A percentile compares a stretch with the other conserved stretches of the same genome.
These are phyloP conservation scores for Laspeyria flexula DNA, from an alignment of 2,888 invertebrate species.

Conservation along the genomic window DNA sequence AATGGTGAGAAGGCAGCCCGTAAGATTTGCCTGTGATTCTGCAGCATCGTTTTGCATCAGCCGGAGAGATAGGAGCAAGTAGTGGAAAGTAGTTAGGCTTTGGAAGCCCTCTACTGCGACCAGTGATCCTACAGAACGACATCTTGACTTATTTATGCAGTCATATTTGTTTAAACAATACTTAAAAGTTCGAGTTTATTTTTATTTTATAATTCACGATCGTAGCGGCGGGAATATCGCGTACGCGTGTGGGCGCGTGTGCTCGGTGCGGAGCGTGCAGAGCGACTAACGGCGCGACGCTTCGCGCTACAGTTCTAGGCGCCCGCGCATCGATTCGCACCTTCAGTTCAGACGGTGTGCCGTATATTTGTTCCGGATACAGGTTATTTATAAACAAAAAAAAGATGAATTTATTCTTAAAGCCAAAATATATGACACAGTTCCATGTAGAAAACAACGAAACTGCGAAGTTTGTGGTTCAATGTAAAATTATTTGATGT, in stretches of 20 bases:
- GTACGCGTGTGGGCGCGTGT: constrained; percentile 63
- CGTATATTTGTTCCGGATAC: constrained; percentile 82
- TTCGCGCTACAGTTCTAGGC: constrained; percentile 56
- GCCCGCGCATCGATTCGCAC: constrained; percentile 70
- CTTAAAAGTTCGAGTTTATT: constrained; percentile 39
- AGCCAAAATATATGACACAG: constrained; percentile 78
- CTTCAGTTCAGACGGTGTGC: constrained; percentile 81
- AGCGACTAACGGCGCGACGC: constrained; percentile 67
- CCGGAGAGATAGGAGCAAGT: constrained; percentile 92
- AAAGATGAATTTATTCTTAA: constrained; percentile 76
- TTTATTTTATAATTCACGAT: constrained; percentile 54
- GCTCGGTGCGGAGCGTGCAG: constrained; percentile 64
- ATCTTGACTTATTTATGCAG: constrained; percentile 73
- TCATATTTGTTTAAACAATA: constrained; percentile 76
- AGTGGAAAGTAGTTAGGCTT: constrained; percentile 94
- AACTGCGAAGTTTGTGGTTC: constrained; percentile 44
- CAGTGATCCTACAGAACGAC: constrained; percentile 93
- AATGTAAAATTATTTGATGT: constrained; percentile 28
- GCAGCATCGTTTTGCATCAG: constrained; percentile 92
- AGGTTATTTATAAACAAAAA: constrained; percentile 82
- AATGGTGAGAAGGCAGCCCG: constrained; percentile 90
- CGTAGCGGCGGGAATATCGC: constrained; percentile 53
- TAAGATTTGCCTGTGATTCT: constrained; percentile 92
- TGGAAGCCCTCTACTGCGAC: constrained; percentile 91
- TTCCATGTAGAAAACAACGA: constrained; percentile 68